Conservation (phyloP, 2,113 vertebrate species). For the Bothrops jararaca region DNA sequence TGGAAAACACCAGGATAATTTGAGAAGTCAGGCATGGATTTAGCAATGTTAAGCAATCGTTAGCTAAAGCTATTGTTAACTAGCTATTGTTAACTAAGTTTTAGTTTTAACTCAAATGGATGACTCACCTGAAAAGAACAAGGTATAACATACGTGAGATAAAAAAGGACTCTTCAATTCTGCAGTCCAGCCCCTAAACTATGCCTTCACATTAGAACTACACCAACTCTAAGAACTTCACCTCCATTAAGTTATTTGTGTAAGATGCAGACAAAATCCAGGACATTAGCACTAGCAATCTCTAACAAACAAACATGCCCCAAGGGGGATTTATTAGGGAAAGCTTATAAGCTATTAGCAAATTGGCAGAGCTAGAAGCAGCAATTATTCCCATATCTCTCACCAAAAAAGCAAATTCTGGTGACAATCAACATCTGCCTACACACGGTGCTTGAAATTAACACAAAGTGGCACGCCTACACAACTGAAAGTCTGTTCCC, state of each 20-base stretch:
- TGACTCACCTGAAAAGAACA: background rate
- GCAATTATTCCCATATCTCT: background rate
- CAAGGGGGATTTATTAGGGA: background rate
- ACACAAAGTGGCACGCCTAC: background rate
- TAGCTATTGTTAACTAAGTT: background rate
- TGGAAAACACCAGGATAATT: background rate
- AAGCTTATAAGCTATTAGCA: conserved; percentile 2
- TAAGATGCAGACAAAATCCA: background rate
- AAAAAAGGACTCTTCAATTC: background rate
- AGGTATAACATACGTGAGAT: background rate
- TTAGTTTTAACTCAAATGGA: no score
- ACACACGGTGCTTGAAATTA: no score
- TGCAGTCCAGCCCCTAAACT: background rate
- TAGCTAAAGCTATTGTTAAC: background rate
- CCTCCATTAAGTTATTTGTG: background rate
- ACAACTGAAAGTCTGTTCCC: background rate
- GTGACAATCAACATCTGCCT: background rate
- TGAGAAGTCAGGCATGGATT: background rate
- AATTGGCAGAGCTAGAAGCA: background rate
- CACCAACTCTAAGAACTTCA: background rate
- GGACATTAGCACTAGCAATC: background rate
- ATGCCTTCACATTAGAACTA: background rate
- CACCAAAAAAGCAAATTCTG: background rate
- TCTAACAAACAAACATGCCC: background rate
- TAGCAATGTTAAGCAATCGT: background rate